Evolutionary conservation across 2,113 vertebrate species (phyloP), one percentile per base, ranked within the genome.

Genomic region (Tyrannus savana): DNA sequence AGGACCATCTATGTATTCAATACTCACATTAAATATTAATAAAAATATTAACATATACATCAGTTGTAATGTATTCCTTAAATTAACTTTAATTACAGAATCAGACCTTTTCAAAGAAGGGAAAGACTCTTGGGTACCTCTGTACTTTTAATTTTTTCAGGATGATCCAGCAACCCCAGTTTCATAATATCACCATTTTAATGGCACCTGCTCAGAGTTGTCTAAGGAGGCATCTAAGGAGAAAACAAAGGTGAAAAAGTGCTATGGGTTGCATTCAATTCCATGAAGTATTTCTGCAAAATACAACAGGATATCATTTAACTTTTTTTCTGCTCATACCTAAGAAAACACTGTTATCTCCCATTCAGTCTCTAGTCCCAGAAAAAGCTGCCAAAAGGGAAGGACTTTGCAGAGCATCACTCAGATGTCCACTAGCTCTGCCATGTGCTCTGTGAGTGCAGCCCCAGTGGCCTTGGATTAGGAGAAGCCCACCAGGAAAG

Each of bases 101-200:
- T 4, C 11, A 47, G 39, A 42, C 42, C 9, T 69, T 94, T 82
- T 19, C 21, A 62, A 73, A 66, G 27, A 19, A 73, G 3, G 2
- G 8, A 28, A 56, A 39, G 28, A 64, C 28, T 41, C 28, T 35
- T 64, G 59, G 62, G 25, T 89, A 87, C 71, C 84, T 87, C 52
- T 25, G 5, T 14, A 21, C 7, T 64, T 30, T 46, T 17, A 6
- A 9, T 52, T 52, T 64, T 75, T 68, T 39, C 42, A 31, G 49
- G 39, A 41, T 14, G 42, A 78, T 74, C 23, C 80, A 59, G 24
- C 35, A 71, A 6, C 44, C 35, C 37, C 58, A 41, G 44, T 25
- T 46, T 44, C 33, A 49, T 14, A 4, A 9, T 0, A 0, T 14
- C 71, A 39, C 44, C 4, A 0, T 10, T 14, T 17, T 41, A 63